A percentile compares a stretch with the other conserved stretches of the same genome.
phyloP scores from a whole-genome alignment of 2,888 invertebrate species.

The Meiosimyza platycephala region DNA sequence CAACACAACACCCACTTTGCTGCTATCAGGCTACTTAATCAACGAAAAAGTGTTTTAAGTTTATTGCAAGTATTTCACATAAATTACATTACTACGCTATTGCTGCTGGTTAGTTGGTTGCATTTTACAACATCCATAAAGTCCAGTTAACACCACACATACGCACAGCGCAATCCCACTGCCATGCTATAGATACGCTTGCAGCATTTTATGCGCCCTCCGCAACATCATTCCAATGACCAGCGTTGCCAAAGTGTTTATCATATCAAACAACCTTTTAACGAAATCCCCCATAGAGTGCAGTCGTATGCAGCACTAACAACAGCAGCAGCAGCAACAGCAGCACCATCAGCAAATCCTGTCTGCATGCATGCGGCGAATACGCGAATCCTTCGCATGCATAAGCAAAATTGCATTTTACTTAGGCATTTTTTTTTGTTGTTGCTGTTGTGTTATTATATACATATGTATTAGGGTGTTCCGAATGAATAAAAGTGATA shows the following conservation, averaged over 20 bases:
- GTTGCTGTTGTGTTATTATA: no score
- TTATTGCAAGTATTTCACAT: conserved; percentile 29
- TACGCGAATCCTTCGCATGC: conserved; percentile 22
- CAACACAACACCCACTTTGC: background rate
- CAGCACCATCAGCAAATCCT: conserved; percentile 10
- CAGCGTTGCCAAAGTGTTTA: conserved; percentile 31
- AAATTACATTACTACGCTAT: conserved; percentile 22
- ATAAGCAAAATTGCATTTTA: conserved; percentile 36
- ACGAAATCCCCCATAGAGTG: conserved; percentile 32
- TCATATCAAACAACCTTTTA: conserved; percentile 37
- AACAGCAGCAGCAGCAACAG: background rate
- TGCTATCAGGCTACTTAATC: conserved; percentile 25
- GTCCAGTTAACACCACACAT: conserved; percentile 27
- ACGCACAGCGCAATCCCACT: background rate
- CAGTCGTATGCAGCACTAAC: background rate
- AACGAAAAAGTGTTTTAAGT: conserved; percentile 34
- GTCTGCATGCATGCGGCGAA: conserved; percentile 5
- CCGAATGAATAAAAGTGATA: no score
- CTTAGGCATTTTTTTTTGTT: conserved; percentile 17
- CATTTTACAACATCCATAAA: conserved; percentile 26
- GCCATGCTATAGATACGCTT: background rate
- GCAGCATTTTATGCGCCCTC: conserved; percentile 10
- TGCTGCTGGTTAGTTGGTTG: background rate
- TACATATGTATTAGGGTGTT: no score
- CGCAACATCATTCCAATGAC: background rate